These are phyloP conservation scores for Ceratothoa steindachneri DNA, from an alignment of 2,888 invertebrate species.

Conservation along the genomic window DNA sequence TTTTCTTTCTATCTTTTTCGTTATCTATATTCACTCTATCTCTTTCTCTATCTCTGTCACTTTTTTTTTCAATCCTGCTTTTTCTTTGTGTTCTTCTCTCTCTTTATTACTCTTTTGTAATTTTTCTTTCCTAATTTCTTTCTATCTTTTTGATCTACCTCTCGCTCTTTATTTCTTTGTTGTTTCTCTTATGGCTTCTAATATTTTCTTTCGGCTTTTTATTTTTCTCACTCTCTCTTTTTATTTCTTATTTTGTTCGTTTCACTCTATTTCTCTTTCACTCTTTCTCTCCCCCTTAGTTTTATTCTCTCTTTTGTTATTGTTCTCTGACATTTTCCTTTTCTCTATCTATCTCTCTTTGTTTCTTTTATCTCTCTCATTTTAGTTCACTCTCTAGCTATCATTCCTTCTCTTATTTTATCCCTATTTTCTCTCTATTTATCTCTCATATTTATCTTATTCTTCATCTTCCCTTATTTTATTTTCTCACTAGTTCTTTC, in stretches of 20 bases:
- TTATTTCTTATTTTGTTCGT: background rate
- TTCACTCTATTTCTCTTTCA: background rate
- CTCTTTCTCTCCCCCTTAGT: background rate
- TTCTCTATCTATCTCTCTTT: background rate
- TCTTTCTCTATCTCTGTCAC: background rate
- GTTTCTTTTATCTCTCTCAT: background rate
- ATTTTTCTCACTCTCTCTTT: background rate
- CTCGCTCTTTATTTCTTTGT: background rate
- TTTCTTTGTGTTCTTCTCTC: background rate
- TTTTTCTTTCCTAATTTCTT: too few species aligned
- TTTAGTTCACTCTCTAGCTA: background rate
- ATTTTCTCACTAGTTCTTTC: background rate
- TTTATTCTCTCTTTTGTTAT: background rate
- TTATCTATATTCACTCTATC: background rate
- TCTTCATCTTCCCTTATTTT: background rate
- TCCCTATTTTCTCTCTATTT: background rate
- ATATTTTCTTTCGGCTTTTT: background rate
- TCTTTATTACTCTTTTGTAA: too few species aligned
- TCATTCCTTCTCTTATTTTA: background rate
- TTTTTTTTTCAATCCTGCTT: background rate
- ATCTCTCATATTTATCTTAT: background rate
- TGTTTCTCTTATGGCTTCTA: background rate
- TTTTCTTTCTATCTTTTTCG: background rate
- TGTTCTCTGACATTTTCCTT: background rate
- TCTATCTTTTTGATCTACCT: background rate